Base-by-base conservation (phyloP, 2,797 vertebrate species). In the Caiman crocodilus region DNA sequence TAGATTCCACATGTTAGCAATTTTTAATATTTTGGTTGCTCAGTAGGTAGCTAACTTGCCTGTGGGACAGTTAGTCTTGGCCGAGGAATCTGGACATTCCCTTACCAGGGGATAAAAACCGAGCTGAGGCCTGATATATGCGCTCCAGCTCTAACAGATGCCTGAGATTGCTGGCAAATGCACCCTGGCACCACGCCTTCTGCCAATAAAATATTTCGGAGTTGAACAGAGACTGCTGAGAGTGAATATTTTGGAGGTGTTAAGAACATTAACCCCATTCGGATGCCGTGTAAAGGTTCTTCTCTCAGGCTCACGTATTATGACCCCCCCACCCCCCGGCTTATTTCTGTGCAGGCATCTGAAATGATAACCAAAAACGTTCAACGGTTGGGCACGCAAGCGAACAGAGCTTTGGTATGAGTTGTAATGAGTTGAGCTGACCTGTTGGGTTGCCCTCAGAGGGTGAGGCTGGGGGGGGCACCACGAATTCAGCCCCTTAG, bases 1-100 rank as follows among this genome's bases (percentile, higher is more conserved):
- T 86, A 60, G 93, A 60, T 85, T 80, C 93, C 92, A 95, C 81
- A 57, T 90, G 95, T 63, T 50, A n/a, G 64, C 2, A 1, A 61
- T 50, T 69, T 75, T 30, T 79, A 67, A 5, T 25, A 9, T 50
- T 67, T 76, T 5, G 91, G 93, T 86, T 73, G 85, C 84, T 91
- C 83, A 1, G 75, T 14, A 75, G 91, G 92, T 91, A n/a, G 90
- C 76, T 11, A 67, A 20, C 55, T 65, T 1, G 2, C 76, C 55
- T 0, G 82, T 0, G 89, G 82, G 78, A 42, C 2, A 4, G 50
- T 4, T 14, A 86, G 58, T n/a, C n/a, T n/a, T 75, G 93, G 90
- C 88, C 5, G 0, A 28, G 17, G 84, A 6, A 10, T 56, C 17
- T 0, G 17, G 87, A 13, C 11, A 25, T 13, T 6, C 77, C 90